A percentile compares a stretch with the other conserved stretches of the same genome.
phyloP scores from a whole-genome alignment of 2,797 vertebrate genomes.

The Hybognathus amarus region DNA sequence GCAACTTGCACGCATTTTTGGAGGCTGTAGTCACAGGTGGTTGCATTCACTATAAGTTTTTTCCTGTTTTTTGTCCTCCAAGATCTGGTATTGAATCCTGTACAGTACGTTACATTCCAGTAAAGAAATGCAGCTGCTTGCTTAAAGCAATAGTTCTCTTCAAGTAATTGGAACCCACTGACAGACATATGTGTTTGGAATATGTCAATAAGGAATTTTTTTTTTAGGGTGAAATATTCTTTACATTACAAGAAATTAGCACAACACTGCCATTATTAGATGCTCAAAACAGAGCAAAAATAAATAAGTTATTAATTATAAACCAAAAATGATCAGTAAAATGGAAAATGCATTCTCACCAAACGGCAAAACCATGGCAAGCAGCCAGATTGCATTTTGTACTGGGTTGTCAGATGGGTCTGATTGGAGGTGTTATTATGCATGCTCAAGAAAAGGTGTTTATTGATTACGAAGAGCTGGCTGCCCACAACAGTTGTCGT shows the following conservation, averaged over 20 bases:
- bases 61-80: conserved; percentile 9
- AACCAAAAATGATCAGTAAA: conserved; percentile 76
- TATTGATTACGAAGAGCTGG: conserved; percentile 54
- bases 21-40: conserved; percentile 43
- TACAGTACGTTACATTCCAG: conserved; percentile 1
- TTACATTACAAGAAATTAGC: neutral
- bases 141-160: neutral
- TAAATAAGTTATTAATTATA: neutral
- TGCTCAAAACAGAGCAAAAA: neutral
- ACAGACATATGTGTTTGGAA: neutral
- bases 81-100: neutral
- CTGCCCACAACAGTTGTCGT: conserved; percentile 62
- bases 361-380: conserved; percentile 38
- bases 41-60: conserved; percentile 24
- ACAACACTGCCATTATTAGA: neutral
- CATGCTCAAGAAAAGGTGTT: conserved; percentile 57
- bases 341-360: conserved; percentile 62
- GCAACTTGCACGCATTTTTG: conserved; percentile 18
- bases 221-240: neutral
- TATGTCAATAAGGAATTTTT: neutral
- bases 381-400: conserved; percentile 81
- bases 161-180: neutral
- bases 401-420: conserved; percentile 78
- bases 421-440: conserved; percentile 66
- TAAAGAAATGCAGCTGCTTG: neutral